Evolutionary conservation across 2,113 vertebrate species (phyloP), one percentile per base, ranked within the genome.

Genomic region (Pampusana beccarii): DNA sequence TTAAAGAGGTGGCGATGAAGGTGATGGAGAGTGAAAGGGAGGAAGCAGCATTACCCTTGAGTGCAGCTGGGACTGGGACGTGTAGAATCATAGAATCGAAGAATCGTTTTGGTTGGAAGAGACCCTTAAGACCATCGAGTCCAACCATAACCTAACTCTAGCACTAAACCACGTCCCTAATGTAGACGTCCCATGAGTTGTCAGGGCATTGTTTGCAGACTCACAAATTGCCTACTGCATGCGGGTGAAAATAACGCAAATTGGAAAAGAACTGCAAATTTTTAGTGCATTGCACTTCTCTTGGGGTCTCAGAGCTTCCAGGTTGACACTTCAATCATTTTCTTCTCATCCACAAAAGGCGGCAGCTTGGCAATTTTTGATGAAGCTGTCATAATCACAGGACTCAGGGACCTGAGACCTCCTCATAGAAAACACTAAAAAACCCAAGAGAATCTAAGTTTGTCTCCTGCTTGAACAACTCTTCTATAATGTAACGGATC

Each of bases 231-330:
- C 23, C 61, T 42, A 24, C 29, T 66, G 11, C 17, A 20, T 1
- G 5, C 8, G 24, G 53, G 23, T 20, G 72, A 50, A n/a, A 90
- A 40, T 28, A 25, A 71, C 5, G 34, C 40, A 36, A 51, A 65
- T 36, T 11, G 9, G 42, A 17, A 23, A 24, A 65, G 4, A 62
- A 2, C 3, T 34, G 10, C 0, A 0, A 16, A 34, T 74, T 86
- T 40, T 23, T n/a, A 31, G 14, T 0, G 0, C 26, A 31, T 14
- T 40, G 16, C 25, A 40, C 31, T 26, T 91, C 42, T 8, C 6
- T 8, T 54, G 46, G 4, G 20, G 31, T 33, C 50, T 86, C 65
- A 34, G 64, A 83, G 26, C 8, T 18, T 67, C 51, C 13, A 16
- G 18, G n/a, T 28, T 11, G 26, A 26, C n/a, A 29, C 16, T 53